A percentile compares a stretch with the other conserved stretches of the same genome.
Conservation (phyloP, 2,888 invertebrate genomes). For the Cetonia aurata region DNA sequence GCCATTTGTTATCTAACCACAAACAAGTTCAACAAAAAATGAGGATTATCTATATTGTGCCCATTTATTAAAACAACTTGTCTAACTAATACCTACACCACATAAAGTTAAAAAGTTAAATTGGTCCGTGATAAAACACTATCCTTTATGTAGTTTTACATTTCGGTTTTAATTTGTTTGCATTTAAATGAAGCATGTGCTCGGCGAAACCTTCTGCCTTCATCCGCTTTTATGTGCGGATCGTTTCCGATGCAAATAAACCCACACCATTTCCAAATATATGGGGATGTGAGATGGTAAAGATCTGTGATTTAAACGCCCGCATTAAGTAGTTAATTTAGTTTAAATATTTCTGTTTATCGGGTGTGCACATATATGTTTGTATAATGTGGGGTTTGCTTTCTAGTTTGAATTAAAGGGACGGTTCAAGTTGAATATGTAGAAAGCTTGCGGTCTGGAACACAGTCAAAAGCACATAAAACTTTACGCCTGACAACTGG, state of each 20-base stretch:
- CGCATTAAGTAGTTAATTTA: conserved; percentile 25
- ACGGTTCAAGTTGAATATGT: conserved; percentile 13
- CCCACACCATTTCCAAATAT: conserved; percentile 10
- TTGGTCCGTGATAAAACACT: conserved; percentile 8
- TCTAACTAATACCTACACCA: not conserved
- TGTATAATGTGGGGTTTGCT: not conserved
- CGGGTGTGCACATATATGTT: not conserved
- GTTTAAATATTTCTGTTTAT: conserved; percentile 21
- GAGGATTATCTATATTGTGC: not conserved
- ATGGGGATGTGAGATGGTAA: not conserved
- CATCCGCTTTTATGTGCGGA: conserved; percentile 17
- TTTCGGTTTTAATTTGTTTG: conserved; percentile 14
- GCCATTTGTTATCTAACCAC: no score
- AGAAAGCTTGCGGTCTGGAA: conserved; percentile 3
- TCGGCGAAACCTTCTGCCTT: conserved; percentile 7
- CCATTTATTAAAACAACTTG: not conserved
- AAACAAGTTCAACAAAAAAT: no score
- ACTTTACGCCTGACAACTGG: conserved; percentile 12
- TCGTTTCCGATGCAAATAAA: conserved; percentile 16
- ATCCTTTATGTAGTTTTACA: conserved; percentile 5
- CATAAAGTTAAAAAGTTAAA: conserved; percentile 10
- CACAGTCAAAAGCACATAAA: conserved; percentile 15
- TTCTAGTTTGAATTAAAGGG: conserved; percentile 1
- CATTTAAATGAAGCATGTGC: conserved; percentile 19
- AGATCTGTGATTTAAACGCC: conserved; percentile 21